Percentiles rank a stretch among this genome's conserved stretches.
Evolutionary conservation across 2,113 vertebrate genomes (phyloP).

Genomic region (Cinclus mexicanus): DNA sequence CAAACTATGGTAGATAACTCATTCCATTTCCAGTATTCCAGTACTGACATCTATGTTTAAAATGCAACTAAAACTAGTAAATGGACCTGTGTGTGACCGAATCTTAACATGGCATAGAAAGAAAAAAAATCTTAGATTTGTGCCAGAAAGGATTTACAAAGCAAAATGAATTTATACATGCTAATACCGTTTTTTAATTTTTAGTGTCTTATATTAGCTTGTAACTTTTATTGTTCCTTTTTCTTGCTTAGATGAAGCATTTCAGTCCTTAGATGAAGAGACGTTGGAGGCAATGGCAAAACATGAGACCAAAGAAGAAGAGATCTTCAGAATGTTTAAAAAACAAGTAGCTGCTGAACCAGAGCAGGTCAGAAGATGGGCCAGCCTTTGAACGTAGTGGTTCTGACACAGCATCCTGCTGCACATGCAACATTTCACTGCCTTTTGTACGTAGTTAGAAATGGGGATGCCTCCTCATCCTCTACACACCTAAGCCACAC

Average conservation of each 20-base stretch:
- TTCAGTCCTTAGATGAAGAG: slow-evolving; percentile 72
- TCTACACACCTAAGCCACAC: background rate
- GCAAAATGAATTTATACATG: background rate
- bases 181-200: background rate
- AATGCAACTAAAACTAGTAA: background rate
- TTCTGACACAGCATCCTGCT: background rate
- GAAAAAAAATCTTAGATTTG: background rate
- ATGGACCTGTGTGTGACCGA: background rate
- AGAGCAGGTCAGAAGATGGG: slow-evolving; percentile 83
- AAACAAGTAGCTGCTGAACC: slow-evolving; percentile 81
- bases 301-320: slow-evolving; percentile 87
- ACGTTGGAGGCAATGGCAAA: slow-evolving; percentile 89
- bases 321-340: slow-evolving; percentile 87
- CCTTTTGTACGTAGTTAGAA: background rate
- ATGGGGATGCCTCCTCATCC: background rate
- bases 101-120: background rate
- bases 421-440: background rate
- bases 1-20: background rate
- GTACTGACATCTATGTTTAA: background rate
- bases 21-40: background rate
- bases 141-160: background rate
- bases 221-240: background rate
- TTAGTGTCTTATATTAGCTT: background rate
- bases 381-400: fast-evolving
- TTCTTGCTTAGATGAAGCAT: slow-evolving; percentile 44